Evolutionary conservation across 92 coral and sea anemone species (phyloP).

Genomic region (Actinostola sp.): DNA sequence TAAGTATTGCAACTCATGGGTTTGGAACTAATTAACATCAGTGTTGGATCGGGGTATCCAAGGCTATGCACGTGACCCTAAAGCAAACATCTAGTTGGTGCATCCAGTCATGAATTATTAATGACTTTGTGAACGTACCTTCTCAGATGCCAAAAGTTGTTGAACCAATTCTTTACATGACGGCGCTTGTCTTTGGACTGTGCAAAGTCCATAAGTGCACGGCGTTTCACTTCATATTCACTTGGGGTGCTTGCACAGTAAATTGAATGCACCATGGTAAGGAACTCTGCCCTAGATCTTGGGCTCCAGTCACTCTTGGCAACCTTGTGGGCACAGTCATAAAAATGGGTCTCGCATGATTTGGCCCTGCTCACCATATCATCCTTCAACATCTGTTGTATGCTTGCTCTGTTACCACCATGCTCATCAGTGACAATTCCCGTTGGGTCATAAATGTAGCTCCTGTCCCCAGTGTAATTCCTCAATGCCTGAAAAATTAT

Average conservation of each 20-base stretch:
- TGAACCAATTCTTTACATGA: slow-evolving; percentile 55
- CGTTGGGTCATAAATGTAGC: slow-evolving; percentile 21
- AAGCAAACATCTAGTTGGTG: no score
- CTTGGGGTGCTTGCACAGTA: slow-evolving; percentile 26
- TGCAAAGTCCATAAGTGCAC: slow-evolving; percentile 30
- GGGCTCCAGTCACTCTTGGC: slow-evolving; percentile 24
- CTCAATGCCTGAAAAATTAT: neutral
- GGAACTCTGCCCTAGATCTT: slow-evolving; percentile 19
- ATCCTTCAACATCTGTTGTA: neutral
- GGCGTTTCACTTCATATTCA: slow-evolving; percentile 37
- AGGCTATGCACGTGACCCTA: no score
- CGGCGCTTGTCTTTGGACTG: slow-evolving; percentile 35
- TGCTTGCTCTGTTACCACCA: slow-evolving; percentile 23
- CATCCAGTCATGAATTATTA: no score
- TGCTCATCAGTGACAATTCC: slow-evolving; percentile 19
- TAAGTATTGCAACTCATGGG: no score
- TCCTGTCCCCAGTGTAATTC: slow-evolving; percentile 13
- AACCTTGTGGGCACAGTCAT: slow-evolving; percentile 26
- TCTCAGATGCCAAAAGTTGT: slow-evolving; percentile 53
- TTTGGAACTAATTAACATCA: no score
- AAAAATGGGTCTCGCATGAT: slow-evolving; percentile 44
- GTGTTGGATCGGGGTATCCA: no score
- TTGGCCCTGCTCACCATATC: slow-evolving; percentile 10
- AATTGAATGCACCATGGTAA: slow-evolving; percentile 33
- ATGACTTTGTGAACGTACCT: slow-evolving; percentile 31